phyloP scores from a whole-genome alignment of 2,113 vertebrate species.

The Paracanthobrama guichenoti region DNA sequence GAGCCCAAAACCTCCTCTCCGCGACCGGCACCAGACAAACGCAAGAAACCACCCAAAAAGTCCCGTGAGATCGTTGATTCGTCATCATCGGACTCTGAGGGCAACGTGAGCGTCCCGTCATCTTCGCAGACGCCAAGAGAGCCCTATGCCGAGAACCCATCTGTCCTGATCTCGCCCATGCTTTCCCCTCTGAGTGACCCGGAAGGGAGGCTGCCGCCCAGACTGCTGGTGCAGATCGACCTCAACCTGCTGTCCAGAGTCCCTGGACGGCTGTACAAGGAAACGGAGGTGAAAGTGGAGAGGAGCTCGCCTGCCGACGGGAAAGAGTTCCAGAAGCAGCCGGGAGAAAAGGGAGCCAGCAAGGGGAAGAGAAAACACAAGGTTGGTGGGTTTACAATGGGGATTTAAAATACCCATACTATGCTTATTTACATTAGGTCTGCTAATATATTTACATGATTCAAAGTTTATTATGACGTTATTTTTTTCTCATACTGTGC shows the following conservation, averaged over 20 bases:
- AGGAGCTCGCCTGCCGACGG: constrained; percentile 81
- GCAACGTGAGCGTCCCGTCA: constrained; percentile 93
- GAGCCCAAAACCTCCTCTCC: constrained; percentile 89
- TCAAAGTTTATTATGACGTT: too few species aligned
- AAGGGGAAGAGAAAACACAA: constrained; percentile 97
- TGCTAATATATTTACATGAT: background rate
- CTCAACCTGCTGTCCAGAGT: constrained; percentile 90
- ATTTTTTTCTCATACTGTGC: too few species aligned
- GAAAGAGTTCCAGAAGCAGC: constrained; percentile 86
- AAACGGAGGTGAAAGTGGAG: constrained; percentile 84
- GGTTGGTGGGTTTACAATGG: constrained; percentile 74
- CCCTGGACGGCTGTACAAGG: constrained; percentile 91
- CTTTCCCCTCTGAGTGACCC: constrained; percentile 94
- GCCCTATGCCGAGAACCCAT: constrained; percentile 90
- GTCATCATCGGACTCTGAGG: constrained; percentile 95
- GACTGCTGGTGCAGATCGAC: constrained; percentile 95
- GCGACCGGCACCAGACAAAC: constrained; percentile 84
- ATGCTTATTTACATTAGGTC: background rate
- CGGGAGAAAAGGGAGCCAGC: constrained; percentile 82
- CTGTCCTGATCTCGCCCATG: constrained; percentile 91
- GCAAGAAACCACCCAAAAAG: constrained; percentile 87
- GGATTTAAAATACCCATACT: background rate
- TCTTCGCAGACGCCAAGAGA: constrained; percentile 91
- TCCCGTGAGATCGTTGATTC: constrained; percentile 94
- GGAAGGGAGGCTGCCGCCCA: constrained; percentile 83